Conservation (phyloP, 2,797 vertebrate genomes). For the Phrynocephalus guinanensis region DNA sequence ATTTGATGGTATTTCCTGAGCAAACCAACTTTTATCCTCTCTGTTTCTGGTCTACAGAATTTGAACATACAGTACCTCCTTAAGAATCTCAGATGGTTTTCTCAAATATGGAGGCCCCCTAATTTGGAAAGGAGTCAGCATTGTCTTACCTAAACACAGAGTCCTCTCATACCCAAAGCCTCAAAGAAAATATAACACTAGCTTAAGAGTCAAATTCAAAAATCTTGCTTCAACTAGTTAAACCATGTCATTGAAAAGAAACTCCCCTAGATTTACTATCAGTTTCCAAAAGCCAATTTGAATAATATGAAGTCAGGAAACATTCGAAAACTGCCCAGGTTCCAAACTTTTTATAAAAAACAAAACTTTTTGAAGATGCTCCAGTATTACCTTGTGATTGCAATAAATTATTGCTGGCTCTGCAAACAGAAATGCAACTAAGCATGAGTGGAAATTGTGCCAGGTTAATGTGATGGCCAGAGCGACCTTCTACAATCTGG, state of each 20-base stretch:
- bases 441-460: background rate
- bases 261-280: background rate
- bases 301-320: background rate
- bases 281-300: background rate
- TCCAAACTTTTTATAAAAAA: background rate
- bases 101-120: background rate
- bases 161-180: background rate
- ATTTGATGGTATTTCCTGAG: background rate
- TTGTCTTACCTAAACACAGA: background rate
- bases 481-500: background rate
- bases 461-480: background rate
- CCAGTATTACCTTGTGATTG: background rate
- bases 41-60: accelerated
- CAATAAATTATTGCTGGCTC: background rate
- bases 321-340: background rate
- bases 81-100: background rate
- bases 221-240: background rate
- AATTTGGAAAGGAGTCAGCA: background rate
- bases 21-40: background rate
- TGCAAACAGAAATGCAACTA: background rate
- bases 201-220: background rate
- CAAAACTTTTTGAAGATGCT: background rate
- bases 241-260: background rate
- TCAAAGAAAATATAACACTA: background rate
- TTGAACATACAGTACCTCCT: background rate